Evolutionary conservation across 2,797 vertebrate genomes (phyloP).

Genomic region (Orestias chungarensis): DNA sequence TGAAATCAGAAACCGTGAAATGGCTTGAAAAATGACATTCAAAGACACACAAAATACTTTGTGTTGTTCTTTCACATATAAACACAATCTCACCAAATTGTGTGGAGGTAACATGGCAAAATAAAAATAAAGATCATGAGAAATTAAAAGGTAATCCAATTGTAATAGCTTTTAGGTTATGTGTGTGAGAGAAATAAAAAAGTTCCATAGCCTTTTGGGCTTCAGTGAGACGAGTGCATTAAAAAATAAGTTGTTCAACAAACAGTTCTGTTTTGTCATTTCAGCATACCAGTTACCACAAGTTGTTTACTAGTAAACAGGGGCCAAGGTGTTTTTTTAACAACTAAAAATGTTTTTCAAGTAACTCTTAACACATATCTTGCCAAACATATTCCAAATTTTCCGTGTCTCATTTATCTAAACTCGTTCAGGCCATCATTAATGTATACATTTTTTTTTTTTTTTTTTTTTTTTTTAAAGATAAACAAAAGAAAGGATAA

Average conservation of each 20-base stretch:
- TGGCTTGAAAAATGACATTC: no score
- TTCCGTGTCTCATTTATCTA: background rate
- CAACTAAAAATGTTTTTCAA: background rate
- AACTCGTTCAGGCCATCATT: background rate
- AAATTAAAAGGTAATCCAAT: constrained; percentile 1
- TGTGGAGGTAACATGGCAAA: background rate
- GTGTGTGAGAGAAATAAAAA: constrained; percentile 53
- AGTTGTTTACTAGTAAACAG: constrained; percentile 29
- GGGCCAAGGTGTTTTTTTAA: background rate
- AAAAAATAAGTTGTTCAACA: constrained; percentile 78
- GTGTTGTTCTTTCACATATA: background rate
- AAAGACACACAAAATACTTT: no score
- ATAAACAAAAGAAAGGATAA: background rate
- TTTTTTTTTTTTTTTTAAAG: background rate
- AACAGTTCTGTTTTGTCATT: constrained; percentile 74
- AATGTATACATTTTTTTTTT: background rate
- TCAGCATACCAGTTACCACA: constrained; percentile 46
- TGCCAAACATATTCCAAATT: background rate
- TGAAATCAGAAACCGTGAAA: background rate
- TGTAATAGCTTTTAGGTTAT: constrained; percentile 11
- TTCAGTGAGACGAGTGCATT: constrained; percentile 73
- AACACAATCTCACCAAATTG: background rate
- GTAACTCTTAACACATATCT: no score
- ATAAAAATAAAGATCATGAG: background rate
- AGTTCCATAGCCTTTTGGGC: constrained; percentile 61